A percentile compares a stretch with the other conserved stretches of the same genome.
These are phyloP conservation scores for Drosophila tsacasi DNA, from an alignment of 1,140 invertebrate species.

Conservation along the genomic window DNA sequence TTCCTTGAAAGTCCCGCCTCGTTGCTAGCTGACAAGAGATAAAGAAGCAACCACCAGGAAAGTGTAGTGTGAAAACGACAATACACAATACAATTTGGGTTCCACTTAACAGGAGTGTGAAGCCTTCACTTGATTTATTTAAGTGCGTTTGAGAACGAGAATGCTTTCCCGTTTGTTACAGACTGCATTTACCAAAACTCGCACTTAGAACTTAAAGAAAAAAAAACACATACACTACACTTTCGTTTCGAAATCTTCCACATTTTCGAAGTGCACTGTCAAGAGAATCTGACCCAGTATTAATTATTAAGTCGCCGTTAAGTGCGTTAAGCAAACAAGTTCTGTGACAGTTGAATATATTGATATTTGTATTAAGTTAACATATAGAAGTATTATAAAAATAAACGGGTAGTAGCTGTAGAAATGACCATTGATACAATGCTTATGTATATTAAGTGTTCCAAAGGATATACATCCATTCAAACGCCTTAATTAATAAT, in stretches of 20 bases:
- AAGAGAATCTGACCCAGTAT: slow-evolving; percentile 33
- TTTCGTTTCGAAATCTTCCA: background rate
- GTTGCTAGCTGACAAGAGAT: slow-evolving; percentile 5
- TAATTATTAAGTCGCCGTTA: slow-evolving; percentile 63
- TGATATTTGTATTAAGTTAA: slow-evolving; percentile 54
- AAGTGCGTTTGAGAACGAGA: slow-evolving; percentile 20
- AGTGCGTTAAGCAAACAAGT: slow-evolving; percentile 67
- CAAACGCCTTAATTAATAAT: slow-evolving; percentile 35
- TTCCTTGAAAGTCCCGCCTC: slow-evolving; percentile 5
- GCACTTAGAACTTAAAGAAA: background rate
- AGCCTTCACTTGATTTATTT: slow-evolving; percentile 7
- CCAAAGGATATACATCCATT: slow-evolving; percentile 3
- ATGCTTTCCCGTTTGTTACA: background rate
- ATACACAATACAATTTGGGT: slow-evolving; percentile 50
- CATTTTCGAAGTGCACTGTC: slow-evolving; percentile 33
- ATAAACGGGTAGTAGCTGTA: slow-evolving; percentile 16
- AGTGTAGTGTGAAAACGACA: slow-evolving; percentile 66
- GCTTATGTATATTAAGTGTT: slow-evolving; percentile 22
- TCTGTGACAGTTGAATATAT: slow-evolving; percentile 75
- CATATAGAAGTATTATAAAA: slow-evolving; percentile 1
- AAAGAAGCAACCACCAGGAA: slow-evolving; percentile 23
- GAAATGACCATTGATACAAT: background rate
- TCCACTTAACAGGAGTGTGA: slow-evolving; percentile 10
- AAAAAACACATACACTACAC: too few species aligned
- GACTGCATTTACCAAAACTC: slow-evolving; percentile 4